A percentile compares a stretch with the other conserved stretches of the same genome.
phyloP scores from a whole-genome alignment of 2,113 vertebrate genomes.

The Ailurus styani region DNA sequence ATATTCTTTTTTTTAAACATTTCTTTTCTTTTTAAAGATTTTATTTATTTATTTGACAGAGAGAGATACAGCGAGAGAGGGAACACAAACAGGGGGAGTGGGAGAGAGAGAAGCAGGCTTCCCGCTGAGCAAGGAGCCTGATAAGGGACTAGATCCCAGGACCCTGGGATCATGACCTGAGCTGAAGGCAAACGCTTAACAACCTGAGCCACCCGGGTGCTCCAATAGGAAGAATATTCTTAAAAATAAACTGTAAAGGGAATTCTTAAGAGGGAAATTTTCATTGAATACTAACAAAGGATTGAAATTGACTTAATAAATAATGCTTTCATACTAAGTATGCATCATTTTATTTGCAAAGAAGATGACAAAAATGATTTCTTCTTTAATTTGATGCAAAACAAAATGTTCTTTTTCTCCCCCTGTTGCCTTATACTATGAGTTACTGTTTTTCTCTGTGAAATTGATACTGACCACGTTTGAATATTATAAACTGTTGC shows the following conservation, averaged over 20 bases:
- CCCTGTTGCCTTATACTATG: neutral
- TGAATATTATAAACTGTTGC: neutral
- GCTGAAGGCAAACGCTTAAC: no score
- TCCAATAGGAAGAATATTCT: neutral
- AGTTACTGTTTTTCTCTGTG: neutral
- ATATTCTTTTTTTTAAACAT: no score
- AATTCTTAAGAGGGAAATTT: neutral
- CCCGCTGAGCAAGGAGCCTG: no score
- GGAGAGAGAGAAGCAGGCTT: no score
- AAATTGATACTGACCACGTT: neutral
- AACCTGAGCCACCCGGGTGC: no score
- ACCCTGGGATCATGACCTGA: no score
- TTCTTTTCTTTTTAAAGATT: no score
- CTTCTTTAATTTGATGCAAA: neutral
- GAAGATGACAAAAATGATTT: neutral
- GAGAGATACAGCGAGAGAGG: no score
- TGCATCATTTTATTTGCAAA: conserved; percentile 1
- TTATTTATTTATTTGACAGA: no score
- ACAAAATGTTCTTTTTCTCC: neutral
- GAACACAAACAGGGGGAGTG: no score
- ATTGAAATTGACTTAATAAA: conserved; percentile 8
- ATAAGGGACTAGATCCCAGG: no score
- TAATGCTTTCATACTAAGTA: neutral
- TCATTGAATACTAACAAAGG: neutral
- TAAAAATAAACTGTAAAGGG: neutral